Evolutionary conservation across 1,140 invertebrate species (phyloP), one percentile per base, ranked within the genome.

Genomic region (Cydia amplana): DNA sequence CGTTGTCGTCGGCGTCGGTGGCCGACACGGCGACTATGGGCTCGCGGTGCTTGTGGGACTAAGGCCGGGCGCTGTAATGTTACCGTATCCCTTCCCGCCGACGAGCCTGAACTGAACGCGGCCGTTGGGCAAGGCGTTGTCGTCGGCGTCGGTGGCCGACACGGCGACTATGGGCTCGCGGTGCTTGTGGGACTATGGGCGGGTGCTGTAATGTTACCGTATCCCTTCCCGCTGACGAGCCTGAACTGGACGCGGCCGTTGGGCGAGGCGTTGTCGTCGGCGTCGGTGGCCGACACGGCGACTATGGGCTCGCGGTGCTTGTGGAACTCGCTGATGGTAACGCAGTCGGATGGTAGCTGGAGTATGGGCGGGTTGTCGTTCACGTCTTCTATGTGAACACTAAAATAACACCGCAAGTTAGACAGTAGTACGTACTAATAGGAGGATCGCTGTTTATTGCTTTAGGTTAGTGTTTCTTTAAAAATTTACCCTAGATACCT

Each of bases 281-380:
- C 95, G 91, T 99, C 98, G 46, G 94, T 95, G 0, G 96, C 97
- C 85, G 96, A 95, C 51, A 98, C 93, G 1, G 95, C 93, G 2
- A 95, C 94, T 73, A 99, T 95, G 4, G 95, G 94, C 77, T 98
- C 97, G 23, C 95, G 93, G n/a, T 95, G 85, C 79, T 97, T 95
- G 84, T 98, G 97, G 90, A 98, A 98, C 90, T 98, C 98, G 0
- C 97, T 98, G 40, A 98, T 95, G 1, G 95, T 95, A 0, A 96
- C 93, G 87, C 97, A 98, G 6, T 94, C 92, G 20, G 94, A 87
- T 2, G 96, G 95, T 76, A 97, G 84, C 49, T 95, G 94, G 5
- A 97, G 91, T 76, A 95, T 93, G 0, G 97, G 97, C 9, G 94
- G 84, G 85, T 98, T 97, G 87, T 98, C 97, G 85, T 98, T 98